phyloP scores from a whole-genome alignment of 2,113 vertebrate genomes.

The Neolamprologus hecqui region DNA sequence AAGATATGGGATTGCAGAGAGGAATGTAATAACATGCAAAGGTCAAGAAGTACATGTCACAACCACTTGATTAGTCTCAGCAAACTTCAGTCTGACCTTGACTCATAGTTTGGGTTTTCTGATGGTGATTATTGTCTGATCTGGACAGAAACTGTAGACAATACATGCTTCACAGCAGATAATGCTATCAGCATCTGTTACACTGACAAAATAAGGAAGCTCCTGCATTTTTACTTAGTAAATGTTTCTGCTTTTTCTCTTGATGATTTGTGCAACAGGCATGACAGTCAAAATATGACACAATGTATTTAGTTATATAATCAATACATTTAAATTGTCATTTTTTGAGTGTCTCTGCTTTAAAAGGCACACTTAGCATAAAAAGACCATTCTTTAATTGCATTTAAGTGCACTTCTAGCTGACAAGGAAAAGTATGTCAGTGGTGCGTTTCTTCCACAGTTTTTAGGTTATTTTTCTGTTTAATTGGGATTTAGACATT shows the following conservation, averaged over 20 bases:
- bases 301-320: not conserved
- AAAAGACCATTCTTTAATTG: not conserved
- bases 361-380: not conserved
- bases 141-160: not conserved
- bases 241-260: not conserved
- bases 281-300: not conserved
- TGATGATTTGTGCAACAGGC: not conserved
- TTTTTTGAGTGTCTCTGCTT: not conserved
- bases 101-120: not conserved
- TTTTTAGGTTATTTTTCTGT: not conserved
- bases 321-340: not conserved
- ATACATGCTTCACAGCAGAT: not conserved
- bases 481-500: not conserved
- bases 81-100: not conserved
- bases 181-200: not conserved
- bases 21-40: not conserved
- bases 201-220: not conserved
- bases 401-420: constrained; percentile 2
- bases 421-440: not conserved
- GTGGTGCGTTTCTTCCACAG: not conserved
- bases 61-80: not conserved
- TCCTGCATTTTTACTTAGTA: not conserved
- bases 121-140: not conserved
- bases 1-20: not conserved
- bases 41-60: not conserved